Conservation (phyloP, 2,797 vertebrate genomes). For the Sebastes vulpes region DNA sequence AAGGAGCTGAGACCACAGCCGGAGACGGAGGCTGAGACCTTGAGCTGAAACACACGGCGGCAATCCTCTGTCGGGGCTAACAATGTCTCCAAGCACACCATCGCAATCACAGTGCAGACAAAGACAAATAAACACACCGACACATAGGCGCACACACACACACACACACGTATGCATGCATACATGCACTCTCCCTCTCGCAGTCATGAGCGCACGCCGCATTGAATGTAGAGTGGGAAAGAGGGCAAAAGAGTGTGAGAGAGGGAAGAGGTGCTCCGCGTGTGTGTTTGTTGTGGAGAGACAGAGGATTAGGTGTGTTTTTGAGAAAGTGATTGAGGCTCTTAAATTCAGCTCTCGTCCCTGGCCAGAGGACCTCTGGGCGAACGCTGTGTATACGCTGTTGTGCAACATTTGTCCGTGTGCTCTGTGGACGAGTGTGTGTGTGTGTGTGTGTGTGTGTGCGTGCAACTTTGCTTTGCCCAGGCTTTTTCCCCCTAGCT, state of each 20-base stretch:
- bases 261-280: slow-evolving; percentile 44
- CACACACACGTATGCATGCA: neutral
- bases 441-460: neutral
- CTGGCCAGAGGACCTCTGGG: slow-evolving; percentile 63
- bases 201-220: slow-evolving; percentile 27
- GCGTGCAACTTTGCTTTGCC: slow-evolving; percentile 9
- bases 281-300: slow-evolving; percentile 67
- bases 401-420: slow-evolving; percentile 48
- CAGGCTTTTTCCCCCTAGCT: slow-evolving; percentile 15
- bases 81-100: slow-evolving; percentile 80
- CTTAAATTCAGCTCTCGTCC: slow-evolving; percentile 74
- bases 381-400: slow-evolving; percentile 33
- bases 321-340: slow-evolving; percentile 79
- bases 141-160: slow-evolving; percentile 5
- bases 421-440: slow-evolving; percentile 26
- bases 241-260: slow-evolving; percentile 80
- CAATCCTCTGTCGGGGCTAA: slow-evolving; percentile 79
- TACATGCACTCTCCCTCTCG: slow-evolving; percentile 29
- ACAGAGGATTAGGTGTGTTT: slow-evolving; percentile 79
- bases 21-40: slow-evolving; percentile 87
- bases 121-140: slow-evolving; percentile 79
- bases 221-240: slow-evolving; percentile 70
- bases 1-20: slow-evolving; percentile 86
- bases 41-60: slow-evolving; percentile 84
- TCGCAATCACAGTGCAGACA: slow-evolving; percentile 72